These are phyloP conservation scores for Aplodontia rufa DNA, from an alignment of 2,113 vertebrate species.

Conservation along the genomic window DNA sequence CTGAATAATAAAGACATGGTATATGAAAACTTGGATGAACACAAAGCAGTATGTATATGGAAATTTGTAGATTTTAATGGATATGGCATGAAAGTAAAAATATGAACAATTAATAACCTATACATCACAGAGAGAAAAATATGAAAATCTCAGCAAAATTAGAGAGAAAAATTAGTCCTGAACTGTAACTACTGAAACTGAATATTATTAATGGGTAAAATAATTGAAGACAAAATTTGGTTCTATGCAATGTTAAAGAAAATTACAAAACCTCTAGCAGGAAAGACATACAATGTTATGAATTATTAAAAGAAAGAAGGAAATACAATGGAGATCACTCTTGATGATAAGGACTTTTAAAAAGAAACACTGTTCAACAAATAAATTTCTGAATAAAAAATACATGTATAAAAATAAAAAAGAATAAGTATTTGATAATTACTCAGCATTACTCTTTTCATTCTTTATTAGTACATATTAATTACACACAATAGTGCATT, in stretches of 20 bases:
- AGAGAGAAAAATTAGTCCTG: not conserved
- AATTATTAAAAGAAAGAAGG: not conserved
- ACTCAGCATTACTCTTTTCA: too few species aligned
- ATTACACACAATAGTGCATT: too few species aligned
- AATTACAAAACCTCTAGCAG: not conserved
- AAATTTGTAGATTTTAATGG: not conserved
- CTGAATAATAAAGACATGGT: not conserved
- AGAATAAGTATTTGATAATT: too few species aligned
- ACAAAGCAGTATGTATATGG: not conserved
- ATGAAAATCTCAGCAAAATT: not conserved
- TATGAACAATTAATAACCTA: not conserved
- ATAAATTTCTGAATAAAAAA: too few species aligned
- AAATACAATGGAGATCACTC: too few species aligned
- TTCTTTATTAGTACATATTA: too few species aligned
- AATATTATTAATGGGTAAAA: not conserved
- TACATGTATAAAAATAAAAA: too few species aligned
- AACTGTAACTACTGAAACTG: not conserved
- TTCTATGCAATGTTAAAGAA: not conserved
- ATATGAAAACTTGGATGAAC: not conserved
- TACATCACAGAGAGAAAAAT: not conserved
- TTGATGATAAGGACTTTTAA: too few species aligned
- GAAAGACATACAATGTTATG: not conserved
- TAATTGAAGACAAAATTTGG: not conserved
- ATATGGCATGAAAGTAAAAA: not conserved
- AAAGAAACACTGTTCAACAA: too few species aligned